Conservation (phyloP, 1,140 invertebrate genomes). For the Macrobrachium rosenbergii region DNA sequence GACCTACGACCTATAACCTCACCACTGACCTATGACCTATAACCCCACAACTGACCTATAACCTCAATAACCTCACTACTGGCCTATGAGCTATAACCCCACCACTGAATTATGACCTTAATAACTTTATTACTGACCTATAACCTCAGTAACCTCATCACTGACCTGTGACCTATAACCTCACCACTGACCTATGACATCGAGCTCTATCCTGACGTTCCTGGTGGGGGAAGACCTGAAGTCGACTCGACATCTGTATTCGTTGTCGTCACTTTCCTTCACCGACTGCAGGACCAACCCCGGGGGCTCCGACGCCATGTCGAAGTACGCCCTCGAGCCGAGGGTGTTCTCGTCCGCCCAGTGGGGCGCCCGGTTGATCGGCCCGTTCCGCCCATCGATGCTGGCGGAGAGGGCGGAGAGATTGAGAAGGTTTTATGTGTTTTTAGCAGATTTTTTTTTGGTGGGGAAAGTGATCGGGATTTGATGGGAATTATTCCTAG, state of each 20-base stretch:
- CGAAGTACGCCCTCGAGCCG: slow-evolving; percentile 34
- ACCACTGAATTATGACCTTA: too few relatives aligned
- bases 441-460: too few relatives aligned
- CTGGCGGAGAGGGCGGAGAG: background rate
- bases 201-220: slow-evolving; percentile 90
- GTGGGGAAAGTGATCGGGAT: too few relatives aligned
- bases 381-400: slow-evolving; percentile 42
- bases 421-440: too few relatives aligned
- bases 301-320: slow-evolving; percentile 31
- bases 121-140: too few relatives aligned
- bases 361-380: slow-evolving; percentile 28
- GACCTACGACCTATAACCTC: too few relatives aligned
- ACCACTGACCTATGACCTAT: too few relatives aligned
- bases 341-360: slow-evolving; percentile 37
- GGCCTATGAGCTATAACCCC: too few relatives aligned
- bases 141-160: too few relatives aligned
- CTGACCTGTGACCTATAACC: too few relatives aligned
- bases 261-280: slow-evolving; percentile 78
- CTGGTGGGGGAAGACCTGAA: slow-evolving; percentile 90
- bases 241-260: slow-evolving; percentile 90
- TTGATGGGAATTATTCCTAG: background rate
- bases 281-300: slow-evolving; percentile 38
- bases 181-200: slow-evolving; percentile 85
- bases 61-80: too few relatives aligned
- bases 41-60: too few relatives aligned